These are phyloP conservation scores for Maconellicoccus hirsutus DNA, from an alignment of 1,140 invertebrate genomes.

Conservation along the genomic window DNA sequence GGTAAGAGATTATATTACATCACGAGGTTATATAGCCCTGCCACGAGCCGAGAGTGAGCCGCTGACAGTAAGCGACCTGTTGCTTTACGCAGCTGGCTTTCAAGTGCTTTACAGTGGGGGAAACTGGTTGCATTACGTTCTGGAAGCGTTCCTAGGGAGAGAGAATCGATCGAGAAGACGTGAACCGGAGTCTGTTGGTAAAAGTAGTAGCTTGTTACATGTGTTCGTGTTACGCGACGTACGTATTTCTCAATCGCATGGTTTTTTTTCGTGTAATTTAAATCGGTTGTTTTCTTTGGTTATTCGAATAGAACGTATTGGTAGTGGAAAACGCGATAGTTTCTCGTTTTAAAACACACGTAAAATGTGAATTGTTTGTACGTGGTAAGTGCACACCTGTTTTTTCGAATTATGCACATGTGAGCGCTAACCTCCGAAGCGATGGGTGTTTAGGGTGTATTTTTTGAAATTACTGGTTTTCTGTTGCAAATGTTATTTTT, in stretches of 20 bases:
- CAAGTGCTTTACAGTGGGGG: not conserved
- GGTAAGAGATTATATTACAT: not conserved
- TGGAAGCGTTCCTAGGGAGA: not conserved
- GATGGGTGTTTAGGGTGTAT: not conserved
- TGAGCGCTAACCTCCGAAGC: not conserved
- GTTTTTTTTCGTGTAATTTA: no score
- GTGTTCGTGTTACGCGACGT: no score
- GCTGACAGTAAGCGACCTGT: constrained; percentile 12
- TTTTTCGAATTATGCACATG: not conserved
- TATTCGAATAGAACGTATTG: no score
- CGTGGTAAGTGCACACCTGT: not conserved
- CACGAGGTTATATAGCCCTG: not conserved
- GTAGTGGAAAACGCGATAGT: no score
- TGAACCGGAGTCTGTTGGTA: no score
- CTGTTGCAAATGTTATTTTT: no score
- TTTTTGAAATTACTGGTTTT: not conserved
- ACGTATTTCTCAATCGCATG: no score
- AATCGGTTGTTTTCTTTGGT: no score
- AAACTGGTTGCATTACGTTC: not conserved
- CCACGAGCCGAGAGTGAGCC: constrained; percentile 21
- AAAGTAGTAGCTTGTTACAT: no score
- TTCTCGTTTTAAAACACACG: no score
- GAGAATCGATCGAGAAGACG: not conserved
- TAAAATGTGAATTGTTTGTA: not conserved
- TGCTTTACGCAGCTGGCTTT: not conserved